Evolutionary conservation across 2,797 vertebrate genomes (phyloP), one percentile per base, ranked within the genome.

Genomic region (Acanthornis magna): DNA sequence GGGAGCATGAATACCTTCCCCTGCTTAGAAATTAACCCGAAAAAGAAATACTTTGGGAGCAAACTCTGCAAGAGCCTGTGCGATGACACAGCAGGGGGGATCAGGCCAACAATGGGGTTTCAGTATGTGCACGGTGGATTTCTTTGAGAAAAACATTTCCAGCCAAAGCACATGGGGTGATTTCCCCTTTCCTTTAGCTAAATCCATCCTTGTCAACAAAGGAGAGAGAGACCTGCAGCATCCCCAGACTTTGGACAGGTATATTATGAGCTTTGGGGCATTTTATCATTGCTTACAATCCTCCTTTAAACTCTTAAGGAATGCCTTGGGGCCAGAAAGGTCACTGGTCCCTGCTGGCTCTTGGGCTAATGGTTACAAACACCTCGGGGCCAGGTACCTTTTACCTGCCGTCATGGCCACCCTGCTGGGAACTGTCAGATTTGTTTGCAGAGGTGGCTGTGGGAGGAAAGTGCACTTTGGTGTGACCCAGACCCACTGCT

Each of bases 341-440:
- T 54, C 57, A 47, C 29, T 26, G 60, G 25, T 47, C 51, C 15
- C 9, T 34, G 1, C 25, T 0, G 9, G 29, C 38, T 72, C 87
- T 58, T 45, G 51, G 40, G 54, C 27, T 68, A 40, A 84, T 32
- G 43, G 40, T 62, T 68, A 66, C 38, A 75, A 66, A 53, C 25
- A 26, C 3, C 0, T 1, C 1, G 15, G 38, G 16, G 9, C 4
- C 2, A 53, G 32, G 16, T 55, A 53, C 13, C 26, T 81, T 42
- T 60, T 38, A 67, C 77, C n/a, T 4, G 2, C 32, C 50, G 34
- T 29, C 0, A 0, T 55, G 76, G 40, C 26, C 53, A 21, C 22
- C 5, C 25, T 2, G 2, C 51, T 60, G 36, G 61, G 40, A 85
- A 7, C 30, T 13, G 8, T 26, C 5, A 2, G 20, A 26, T 73